phyloP scores from a whole-genome alignment of 2,888 invertebrate species.

The Cataglyphis livida region DNA sequence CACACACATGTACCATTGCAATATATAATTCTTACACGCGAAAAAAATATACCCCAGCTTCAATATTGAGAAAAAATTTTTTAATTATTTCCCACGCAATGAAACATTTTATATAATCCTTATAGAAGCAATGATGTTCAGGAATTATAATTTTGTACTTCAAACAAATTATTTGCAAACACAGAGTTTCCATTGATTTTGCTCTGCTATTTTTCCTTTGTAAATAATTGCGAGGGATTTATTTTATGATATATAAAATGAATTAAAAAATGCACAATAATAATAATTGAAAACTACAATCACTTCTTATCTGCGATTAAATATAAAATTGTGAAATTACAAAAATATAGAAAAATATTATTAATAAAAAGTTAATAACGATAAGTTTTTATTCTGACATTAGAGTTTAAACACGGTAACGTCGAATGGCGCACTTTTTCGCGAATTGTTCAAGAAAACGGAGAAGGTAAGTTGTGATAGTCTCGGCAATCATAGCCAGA shows the following conservation, averaged over 20 bases:
- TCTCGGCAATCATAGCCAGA: conserved; percentile 6
- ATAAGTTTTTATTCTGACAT: background rate
- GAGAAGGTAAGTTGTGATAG: conserved; percentile 62
- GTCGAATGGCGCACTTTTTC: conserved; percentile 69
- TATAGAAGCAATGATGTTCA: background rate
- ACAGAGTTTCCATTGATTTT: conserved; percentile 13
- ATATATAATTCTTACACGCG: conserved; percentile 29
- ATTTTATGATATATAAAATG: background rate
- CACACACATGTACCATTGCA: conserved; percentile 14
- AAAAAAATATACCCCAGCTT: background rate
- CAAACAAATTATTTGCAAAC: conserved; percentile 1
- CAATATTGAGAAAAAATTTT: conserved; percentile 1
- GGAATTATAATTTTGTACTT: background rate
- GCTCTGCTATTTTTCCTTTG: background rate
- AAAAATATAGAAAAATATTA: background rate
- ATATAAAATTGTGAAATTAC: background rate
- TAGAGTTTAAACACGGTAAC: conserved; percentile 68
- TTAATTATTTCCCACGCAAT: conserved; percentile 5
- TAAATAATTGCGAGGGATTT: background rate
- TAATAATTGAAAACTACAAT: background rate
- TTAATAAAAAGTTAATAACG: background rate
- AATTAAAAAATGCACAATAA: conserved; percentile 4
- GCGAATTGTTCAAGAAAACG: conserved; percentile 71
- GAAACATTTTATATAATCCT: conserved; percentile 2
- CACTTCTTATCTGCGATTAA: background rate